A percentile compares a stretch with the other conserved stretches of the same genome.
Conservation (phyloP, 2,113 vertebrate genomes). For the Chlorodrepanis virens region DNA sequence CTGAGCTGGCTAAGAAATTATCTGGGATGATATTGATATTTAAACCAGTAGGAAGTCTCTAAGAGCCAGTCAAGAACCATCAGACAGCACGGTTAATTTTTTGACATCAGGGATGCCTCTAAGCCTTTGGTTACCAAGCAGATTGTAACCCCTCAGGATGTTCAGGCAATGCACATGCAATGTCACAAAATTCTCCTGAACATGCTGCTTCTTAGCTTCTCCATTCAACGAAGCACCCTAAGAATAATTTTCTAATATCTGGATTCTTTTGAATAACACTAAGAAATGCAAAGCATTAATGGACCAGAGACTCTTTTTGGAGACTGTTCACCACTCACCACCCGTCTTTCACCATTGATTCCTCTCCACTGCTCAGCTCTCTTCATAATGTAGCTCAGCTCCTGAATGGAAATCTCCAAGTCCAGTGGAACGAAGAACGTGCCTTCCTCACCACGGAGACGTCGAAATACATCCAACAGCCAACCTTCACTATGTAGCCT, state of each 20-base stretch:
- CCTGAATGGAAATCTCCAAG: conserved; percentile 89
- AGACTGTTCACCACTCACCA: conserved; percentile 73
- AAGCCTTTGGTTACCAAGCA: background rate
- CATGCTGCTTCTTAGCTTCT: background rate
- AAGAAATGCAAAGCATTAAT: background rate
- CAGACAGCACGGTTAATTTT: background rate
- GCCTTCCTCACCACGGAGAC: conserved; percentile 78
- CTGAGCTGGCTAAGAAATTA: background rate
- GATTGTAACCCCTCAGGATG: background rate
- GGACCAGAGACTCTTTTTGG: background rate
- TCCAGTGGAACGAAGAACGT: conserved; percentile 85
- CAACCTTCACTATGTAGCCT: conserved; percentile 83
- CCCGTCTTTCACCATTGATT: conserved; percentile 83
- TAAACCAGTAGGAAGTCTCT: background rate
- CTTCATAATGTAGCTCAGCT: conserved; percentile 87
- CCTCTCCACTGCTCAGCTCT: conserved; percentile 91
- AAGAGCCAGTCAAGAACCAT: background rate
- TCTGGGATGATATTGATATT: background rate
- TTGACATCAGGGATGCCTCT: background rate
- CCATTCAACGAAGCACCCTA: background rate
- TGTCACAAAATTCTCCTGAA: background rate
- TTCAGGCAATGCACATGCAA: background rate
- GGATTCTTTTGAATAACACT: background rate
- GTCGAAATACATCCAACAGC: conserved; percentile 82
- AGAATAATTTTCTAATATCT: background rate